A percentile compares a stretch with the other conserved stretches of the same genome.
These are phyloP conservation scores for Scaptomyza cyrtandrae DNA, from an alignment of 2,888 invertebrate genomes.

Conservation along the genomic window DNA sequence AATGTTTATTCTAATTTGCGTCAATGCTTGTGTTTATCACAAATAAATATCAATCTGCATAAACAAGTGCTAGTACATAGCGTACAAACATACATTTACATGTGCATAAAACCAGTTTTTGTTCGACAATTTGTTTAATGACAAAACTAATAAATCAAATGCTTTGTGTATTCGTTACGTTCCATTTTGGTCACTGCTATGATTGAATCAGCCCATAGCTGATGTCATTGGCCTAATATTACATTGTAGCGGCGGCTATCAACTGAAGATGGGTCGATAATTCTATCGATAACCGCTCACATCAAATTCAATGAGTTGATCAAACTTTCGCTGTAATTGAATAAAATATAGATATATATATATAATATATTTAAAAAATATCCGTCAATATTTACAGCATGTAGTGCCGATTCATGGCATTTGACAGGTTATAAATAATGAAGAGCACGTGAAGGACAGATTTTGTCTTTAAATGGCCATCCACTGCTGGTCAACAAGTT, in stretches of 20 bases:
- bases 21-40: conserved; percentile 76
- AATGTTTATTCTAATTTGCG: conserved; percentile 79
- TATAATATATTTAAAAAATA: neutral
- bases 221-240: conserved; percentile 32
- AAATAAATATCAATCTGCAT: conserved; percentile 73
- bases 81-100: conserved; percentile 11
- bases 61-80: conserved; percentile 46
- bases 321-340: no score
- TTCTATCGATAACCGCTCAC: neutral
- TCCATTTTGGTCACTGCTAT: conserved; percentile 41
- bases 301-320: no score
- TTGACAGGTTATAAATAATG: no score
- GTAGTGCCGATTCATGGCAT: conserved; percentile 8
- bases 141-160: conserved; percentile 77
- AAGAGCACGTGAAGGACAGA: conserved; percentile 9
- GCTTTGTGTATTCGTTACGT: conserved; percentile 49
- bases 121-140: conserved; percentile 75
- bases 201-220: conserved; percentile 5
- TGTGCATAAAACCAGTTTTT: conserved; percentile 44
- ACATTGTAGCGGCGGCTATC: neutral
- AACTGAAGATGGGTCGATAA: neutral
- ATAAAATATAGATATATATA: no score
- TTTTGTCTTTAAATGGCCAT: conserved; percentile 7
- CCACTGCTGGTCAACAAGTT: conserved; percentile 21
- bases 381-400: no score